Evolutionary conservation across 2,888 invertebrate species (phyloP).

Genomic region (Macaria liturata): DNA sequence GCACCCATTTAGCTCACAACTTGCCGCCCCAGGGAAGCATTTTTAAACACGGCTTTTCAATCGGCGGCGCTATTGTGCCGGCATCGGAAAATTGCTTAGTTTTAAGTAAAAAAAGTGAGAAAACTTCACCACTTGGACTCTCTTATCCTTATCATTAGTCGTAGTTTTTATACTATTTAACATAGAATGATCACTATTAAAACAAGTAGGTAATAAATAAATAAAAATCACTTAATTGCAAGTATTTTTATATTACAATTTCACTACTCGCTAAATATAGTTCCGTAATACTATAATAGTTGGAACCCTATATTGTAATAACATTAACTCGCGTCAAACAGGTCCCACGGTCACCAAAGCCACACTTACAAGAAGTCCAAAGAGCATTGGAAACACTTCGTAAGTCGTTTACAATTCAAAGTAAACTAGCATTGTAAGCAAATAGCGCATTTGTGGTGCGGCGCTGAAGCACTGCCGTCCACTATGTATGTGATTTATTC

Average conservation of each 20-base stretch:
- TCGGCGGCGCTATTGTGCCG: constrained; percentile 13
- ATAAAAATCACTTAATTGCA: too few species aligned
- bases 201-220: too few species aligned
- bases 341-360: too few species aligned
- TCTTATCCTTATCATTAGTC: too few species aligned
- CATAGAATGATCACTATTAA: too few species aligned
- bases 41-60: constrained; percentile 31
- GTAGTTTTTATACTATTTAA: too few species aligned
- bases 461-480: constrained; percentile 20
- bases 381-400: background rate
- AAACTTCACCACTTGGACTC: too few species aligned
- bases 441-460: constrained; percentile 7
- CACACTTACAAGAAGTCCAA: background rate
- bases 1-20: constrained; percentile 32
- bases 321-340: too few species aligned
- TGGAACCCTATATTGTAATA: too few species aligned
- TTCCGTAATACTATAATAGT: too few species aligned
- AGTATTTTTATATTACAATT: too few species aligned
- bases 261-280: too few species aligned
- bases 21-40: constrained; percentile 15
- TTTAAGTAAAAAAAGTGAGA: background rate
- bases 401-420: constrained; percentile 2
- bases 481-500: constrained; percentile 32
- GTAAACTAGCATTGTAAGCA: constrained; percentile 2
- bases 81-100: constrained; percentile 2